A percentile compares a stretch with the other conserved stretches of the same genome.
Evolutionary conservation across 2,797 vertebrate genomes (phyloP).

Genomic region (Periparus ater): DNA sequence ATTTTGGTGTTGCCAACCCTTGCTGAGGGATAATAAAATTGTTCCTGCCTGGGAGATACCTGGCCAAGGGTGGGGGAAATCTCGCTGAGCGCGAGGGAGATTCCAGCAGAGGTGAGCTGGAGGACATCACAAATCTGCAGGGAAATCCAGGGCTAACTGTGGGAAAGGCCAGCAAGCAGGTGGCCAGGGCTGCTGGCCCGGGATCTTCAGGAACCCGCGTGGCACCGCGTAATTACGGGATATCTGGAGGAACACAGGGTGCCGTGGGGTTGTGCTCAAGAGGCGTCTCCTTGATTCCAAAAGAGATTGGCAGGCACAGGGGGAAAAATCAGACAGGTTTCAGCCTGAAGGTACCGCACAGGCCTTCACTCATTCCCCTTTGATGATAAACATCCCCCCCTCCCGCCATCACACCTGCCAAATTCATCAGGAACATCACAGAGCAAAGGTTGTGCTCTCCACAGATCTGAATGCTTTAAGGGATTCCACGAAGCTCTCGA

Average conservation of each 20-base stretch:
- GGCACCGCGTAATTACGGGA: neutral
- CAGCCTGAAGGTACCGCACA: constrained; percentile 67
- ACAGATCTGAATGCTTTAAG: constrained; percentile 21
- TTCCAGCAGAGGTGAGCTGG: neutral
- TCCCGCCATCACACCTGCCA: constrained; percentile 41
- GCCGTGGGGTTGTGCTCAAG: constrained; percentile 57
- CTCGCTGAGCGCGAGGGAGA: neutral
- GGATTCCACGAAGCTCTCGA: constrained; percentile 59
- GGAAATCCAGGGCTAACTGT: neutral
- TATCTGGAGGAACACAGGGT: constrained; percentile 40
- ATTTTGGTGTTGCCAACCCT: neutral
- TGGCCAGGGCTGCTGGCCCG: neutral
- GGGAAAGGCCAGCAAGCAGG: neutral
- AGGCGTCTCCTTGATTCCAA: constrained; percentile 68
- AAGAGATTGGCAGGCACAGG: constrained; percentile 64
- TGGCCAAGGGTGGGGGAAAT: neutral
- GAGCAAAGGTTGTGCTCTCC: constrained; percentile 18
- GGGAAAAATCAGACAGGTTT: constrained; percentile 69
- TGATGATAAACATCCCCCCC: constrained; percentile 60
- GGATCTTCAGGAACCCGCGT: neutral
- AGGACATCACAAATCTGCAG: neutral
- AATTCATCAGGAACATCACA: constrained; percentile 67
- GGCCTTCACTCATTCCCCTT: constrained; percentile 68
- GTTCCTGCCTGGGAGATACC: neutral
- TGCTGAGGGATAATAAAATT: neutral